These are phyloP conservation scores for Heliothis peltigera DNA, from an alignment of 2,888 invertebrate species.

Conservation along the genomic window DNA sequence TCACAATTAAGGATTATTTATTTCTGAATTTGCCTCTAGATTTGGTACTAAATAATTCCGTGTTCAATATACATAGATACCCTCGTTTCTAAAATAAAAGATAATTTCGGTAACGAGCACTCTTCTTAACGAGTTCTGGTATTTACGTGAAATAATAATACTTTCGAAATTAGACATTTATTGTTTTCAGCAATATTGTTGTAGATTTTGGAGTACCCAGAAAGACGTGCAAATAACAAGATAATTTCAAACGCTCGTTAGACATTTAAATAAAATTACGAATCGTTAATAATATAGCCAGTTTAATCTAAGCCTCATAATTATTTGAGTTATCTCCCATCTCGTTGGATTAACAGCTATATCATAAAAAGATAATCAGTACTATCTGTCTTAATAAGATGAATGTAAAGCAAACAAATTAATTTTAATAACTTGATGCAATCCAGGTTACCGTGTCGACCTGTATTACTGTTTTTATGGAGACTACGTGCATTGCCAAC, in stretches of 20 bases:
- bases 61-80: slow-evolving; percentile 45
- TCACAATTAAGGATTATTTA: slow-evolving; percentile 46
- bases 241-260: neutral
- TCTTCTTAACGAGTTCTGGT: neutral
- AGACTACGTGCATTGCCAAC: neutral
- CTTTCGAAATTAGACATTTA: neutral
- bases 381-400: slow-evolving; percentile 29
- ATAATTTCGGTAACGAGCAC: slow-evolving; percentile 22
- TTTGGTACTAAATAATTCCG: slow-evolving; percentile 25
- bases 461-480: slow-evolving; percentile 5
- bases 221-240: slow-evolving; percentile 1
- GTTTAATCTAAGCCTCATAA: slow-evolving; percentile 15
- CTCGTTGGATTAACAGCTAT: slow-evolving; percentile 24
- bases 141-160: neutral
- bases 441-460: slow-evolving; percentile 22
- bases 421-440: slow-evolving; percentile 11
- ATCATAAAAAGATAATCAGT: slow-evolving; percentile 48
- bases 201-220: too few relatives aligned
- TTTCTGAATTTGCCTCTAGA: slow-evolving; percentile 32
- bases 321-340: slow-evolving; percentile 24
- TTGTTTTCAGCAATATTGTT: too few relatives aligned
- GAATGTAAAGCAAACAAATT: slow-evolving; percentile 17
- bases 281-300: slow-evolving; percentile 5
- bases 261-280: slow-evolving; percentile 17
- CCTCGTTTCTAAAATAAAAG: slow-evolving; percentile 20